Percentiles rank a stretch among this genome's conserved stretches.
phyloP scores from a whole-genome alignment of 2,888 invertebrate species.

The Toxonevra muliebris region DNA sequence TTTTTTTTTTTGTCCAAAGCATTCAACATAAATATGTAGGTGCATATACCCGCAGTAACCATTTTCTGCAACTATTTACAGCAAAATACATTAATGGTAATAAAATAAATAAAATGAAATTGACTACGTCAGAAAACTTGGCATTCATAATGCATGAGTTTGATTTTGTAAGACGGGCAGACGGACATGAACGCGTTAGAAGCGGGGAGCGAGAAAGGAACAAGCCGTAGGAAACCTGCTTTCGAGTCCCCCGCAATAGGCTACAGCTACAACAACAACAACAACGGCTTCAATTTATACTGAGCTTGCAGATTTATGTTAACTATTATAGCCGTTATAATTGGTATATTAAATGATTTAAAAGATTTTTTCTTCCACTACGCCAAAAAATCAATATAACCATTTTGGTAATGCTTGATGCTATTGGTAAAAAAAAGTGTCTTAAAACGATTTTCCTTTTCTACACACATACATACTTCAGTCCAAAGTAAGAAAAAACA shows the following conservation, averaged over 20 bases:
- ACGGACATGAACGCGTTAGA: conserved; percentile 3
- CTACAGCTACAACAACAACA: neutral
- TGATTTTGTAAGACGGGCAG: conserved; percentile 20
- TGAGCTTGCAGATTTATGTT: conserved; percentile 54
- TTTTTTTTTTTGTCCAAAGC: too few relatives aligned
- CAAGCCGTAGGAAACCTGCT: neutral
- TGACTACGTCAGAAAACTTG: conserved; percentile 57
- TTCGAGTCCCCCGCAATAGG: conserved; percentile 20
- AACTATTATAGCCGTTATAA: conserved; percentile 63
- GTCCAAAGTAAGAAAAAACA: neutral
- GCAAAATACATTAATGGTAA: conserved; percentile 53
- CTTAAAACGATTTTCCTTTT: neutral
- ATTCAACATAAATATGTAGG: neutral
- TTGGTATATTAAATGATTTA: conserved; percentile 65
- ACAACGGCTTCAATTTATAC: conserved; percentile 2
- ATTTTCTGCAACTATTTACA: conserved; percentile 22
- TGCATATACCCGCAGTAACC: conserved; percentile 4
- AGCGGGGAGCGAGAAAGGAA: neutral
- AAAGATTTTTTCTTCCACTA: conserved; percentile 51
- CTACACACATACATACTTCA: neutral
- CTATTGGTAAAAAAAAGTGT: neutral
- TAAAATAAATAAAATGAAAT: conserved; percentile 55
- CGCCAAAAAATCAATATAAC: conserved; percentile 51
- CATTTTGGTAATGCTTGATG: conserved; percentile 21
- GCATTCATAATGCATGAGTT: conserved; percentile 60